phyloP scores from a whole-genome alignment of 1,140 invertebrate species.

The Cotesia typhae region DNA sequence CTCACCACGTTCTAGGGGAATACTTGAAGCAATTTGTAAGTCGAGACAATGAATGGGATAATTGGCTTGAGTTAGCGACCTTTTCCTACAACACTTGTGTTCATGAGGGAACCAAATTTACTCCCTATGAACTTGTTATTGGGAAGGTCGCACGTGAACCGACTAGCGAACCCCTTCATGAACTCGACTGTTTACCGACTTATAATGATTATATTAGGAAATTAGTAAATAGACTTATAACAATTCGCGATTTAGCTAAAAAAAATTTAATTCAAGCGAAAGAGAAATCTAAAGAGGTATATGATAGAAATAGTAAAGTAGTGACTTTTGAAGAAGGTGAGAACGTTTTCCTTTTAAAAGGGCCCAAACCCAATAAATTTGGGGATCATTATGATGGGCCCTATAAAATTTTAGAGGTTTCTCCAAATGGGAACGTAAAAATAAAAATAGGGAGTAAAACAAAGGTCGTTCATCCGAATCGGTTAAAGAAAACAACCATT shows the following conservation, averaged over 20 bases:
- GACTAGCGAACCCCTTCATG: background rate
- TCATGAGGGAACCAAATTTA: background rate
- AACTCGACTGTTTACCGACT: background rate
- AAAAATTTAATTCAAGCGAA: background rate
- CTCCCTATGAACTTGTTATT: background rate
- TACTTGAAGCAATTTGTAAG: too few relatives aligned
- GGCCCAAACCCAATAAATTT: background rate
- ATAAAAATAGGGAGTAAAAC: slow-evolving; percentile 2
- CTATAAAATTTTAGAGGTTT: background rate
- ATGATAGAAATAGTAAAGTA: background rate
- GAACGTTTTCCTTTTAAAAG: background rate
- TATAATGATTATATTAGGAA: background rate
- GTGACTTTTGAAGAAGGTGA: background rate
- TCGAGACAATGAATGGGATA: too few relatives aligned
- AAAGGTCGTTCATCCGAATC: background rate
- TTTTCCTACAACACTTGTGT: background rate
- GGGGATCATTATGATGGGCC: background rate
- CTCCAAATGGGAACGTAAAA: background rate
- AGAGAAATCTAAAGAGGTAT: background rate
- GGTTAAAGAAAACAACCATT: too few relatives aligned
- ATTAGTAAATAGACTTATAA: background rate
- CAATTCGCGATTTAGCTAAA: background rate
- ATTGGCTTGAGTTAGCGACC: background rate
- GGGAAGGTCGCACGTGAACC: background rate
- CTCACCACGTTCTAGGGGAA: too few relatives aligned